These are phyloP conservation scores for Megalops cyprinoides DNA, from an alignment of 2,797 vertebrate species.

Conservation along the genomic window DNA sequence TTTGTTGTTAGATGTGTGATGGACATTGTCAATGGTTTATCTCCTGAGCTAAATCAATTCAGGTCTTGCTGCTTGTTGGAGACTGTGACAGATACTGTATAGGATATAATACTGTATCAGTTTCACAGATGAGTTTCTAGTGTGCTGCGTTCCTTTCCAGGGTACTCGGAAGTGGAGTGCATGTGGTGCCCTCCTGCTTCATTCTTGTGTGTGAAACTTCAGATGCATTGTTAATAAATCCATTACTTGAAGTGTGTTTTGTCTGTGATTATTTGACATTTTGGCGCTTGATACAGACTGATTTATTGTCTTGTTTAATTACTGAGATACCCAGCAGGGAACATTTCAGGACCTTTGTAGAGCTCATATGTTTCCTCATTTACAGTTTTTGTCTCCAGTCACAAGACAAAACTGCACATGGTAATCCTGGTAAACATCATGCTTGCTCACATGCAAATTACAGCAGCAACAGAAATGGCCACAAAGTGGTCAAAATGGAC, in stretches of 20 bases:
- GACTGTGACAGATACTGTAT: too few species aligned
- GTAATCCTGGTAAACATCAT: too few species aligned
- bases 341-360: too few species aligned
- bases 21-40: conserved; percentile 23
- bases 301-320: not conserved
- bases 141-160: not conserved
- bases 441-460: too few species aligned
- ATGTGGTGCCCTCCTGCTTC: not conserved
- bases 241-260: not conserved
- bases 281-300: not conserved
- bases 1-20: conserved; percentile 8
- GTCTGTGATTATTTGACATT: not conserved
- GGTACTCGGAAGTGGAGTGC: not conserved
- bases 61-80: not conserved
- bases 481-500: too few species aligned
- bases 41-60: conserved; percentile 12
- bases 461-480: too few species aligned
- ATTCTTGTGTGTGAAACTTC: not conserved
- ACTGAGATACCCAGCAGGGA: too few species aligned
- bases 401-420: too few species aligned
- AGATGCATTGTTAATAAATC: not conserved
- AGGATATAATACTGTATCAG: not conserved
- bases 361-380: too few species aligned
- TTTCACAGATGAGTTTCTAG: not conserved
- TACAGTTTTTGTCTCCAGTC: too few species aligned